Evolutionary conservation across 2,888 invertebrate species (phyloP).

Genomic region (Melinaea menophilus): DNA sequence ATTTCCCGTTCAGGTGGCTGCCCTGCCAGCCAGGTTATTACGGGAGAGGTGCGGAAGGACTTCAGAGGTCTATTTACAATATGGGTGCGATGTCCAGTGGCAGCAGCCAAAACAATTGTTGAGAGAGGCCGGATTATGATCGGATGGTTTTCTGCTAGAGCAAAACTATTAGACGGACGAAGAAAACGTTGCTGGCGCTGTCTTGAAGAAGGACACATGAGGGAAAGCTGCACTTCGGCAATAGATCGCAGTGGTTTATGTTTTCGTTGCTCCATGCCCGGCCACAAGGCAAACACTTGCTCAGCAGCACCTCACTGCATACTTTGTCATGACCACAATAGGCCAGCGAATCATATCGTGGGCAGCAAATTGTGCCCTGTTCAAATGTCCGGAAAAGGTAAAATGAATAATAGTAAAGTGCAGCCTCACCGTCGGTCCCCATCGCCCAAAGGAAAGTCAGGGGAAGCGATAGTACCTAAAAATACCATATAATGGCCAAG

Average conservation of each 20-base stretch:
- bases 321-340: no score
- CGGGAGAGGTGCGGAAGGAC: conserved; percentile 7
- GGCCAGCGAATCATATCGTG: no score
- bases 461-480: no score
- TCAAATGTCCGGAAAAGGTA: no score
- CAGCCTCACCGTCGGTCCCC: no score
- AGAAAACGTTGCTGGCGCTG: conserved; percentile 27
- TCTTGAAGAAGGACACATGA: conserved; percentile 20
- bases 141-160: conserved; percentile 26
- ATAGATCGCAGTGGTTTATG: conserved; percentile 14
- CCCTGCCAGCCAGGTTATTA: background rate
- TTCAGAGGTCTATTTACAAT: background rate
- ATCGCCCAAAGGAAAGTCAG: no score
- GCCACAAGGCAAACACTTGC: conserved; percentile 25
- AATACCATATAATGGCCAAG: no score
- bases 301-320: no score
- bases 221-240: conserved; percentile 15
- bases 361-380: no score
- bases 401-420: no score
- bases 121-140: conserved; percentile 20
- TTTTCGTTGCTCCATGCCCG: conserved; percentile 24
- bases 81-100: conserved; percentile 22
- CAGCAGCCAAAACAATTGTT: conserved; percentile 22
- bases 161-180: conserved; percentile 9
- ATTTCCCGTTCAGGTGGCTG: conserved; percentile 20